phyloP scores from a whole-genome alignment of 23 tunicate species.

The Ciona savignyi region DNA sequence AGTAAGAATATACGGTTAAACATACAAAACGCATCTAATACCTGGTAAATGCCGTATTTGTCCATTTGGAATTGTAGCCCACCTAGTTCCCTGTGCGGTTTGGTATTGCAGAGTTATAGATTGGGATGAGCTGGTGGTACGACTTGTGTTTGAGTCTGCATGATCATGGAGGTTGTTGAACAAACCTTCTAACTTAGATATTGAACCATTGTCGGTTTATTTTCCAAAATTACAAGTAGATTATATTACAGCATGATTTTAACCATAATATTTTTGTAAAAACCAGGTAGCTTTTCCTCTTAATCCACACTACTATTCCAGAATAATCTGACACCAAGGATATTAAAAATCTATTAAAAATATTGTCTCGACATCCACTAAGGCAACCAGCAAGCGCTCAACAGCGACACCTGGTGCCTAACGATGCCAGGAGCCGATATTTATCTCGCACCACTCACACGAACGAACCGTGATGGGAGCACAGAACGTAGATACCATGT shows the following conservation, averaged over 20 bases:
- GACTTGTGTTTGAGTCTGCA: conserved; percentile 5
- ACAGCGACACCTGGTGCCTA: conserved; percentile 14
- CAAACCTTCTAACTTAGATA: no score
- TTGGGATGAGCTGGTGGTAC: conserved; percentile 9
- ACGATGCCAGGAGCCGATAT: conserved; percentile 28
- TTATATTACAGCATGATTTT: no score
- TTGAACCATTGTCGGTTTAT: no score
- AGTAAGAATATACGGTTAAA: background rate
- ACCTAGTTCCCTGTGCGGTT: conserved; percentile 52
- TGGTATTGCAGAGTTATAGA: conserved; percentile 57
- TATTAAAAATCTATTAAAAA: no score
- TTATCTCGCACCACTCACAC: conserved; percentile 8
- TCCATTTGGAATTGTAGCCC: conserved; percentile 62
- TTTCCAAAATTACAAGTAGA: no score
- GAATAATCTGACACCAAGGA: no score
- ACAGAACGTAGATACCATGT: background rate
- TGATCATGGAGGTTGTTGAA: background rate
- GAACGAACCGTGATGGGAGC: background rate
- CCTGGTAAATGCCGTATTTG: conserved; percentile 68
- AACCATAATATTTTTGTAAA: no score
- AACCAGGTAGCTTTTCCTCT: no score
- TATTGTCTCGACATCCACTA: conserved; percentile 21
- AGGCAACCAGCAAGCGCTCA: conserved; percentile 10
- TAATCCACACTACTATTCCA: no score
- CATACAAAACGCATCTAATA: background rate